Evolutionary conservation across 2,797 vertebrate species (phyloP), one percentile per base, ranked within the genome.

Genomic region (Pangasius mekongensis): DNA sequence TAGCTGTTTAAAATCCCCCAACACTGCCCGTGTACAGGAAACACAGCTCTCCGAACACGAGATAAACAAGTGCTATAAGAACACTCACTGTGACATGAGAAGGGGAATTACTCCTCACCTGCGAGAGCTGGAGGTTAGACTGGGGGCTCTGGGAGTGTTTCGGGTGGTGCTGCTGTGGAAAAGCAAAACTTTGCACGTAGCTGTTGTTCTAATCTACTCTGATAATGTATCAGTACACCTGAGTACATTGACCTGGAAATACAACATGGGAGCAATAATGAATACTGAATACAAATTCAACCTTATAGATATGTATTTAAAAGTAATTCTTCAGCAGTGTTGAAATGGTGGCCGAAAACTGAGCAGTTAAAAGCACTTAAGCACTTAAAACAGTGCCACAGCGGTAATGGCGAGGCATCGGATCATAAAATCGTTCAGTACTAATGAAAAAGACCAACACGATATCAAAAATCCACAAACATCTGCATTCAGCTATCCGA

Each of bases 31-130:
- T 77, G 27, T 16, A 77, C 47, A 52, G 24, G 74, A 76, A 76
- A 49, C 47, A 30, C 74, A 77, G 47, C 47, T 77, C 74, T 52
- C 74, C 30, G 14, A 77, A 54, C 7, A 54, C 6, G 1, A 20
- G 52, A 78, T 33, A 78, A 52, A 56, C n/a, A 30, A 52, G n/a
- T 1, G 27, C 27, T 77, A 33, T 30, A 64, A 86, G 86, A 85
- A 84, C 78, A 89, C 83, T 36, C 56, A 88, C 73, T 82, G 89
- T 66, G 84, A 83, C 91, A 39, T 85, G 78, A 83, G 88, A 91
- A 89, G 27, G 56, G 74, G 77, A 84, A 33, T 54, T 78, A 16
- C 49, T 78, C 16, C 7, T 78, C 49, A 77, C 49, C 74, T 77
- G 80, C 47, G 92, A 89, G 64, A 90, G 74, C 58, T 9, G 10